Base-by-base conservation (phyloP, 2,888 invertebrate genomes). In the Eupithecia pulchellata region DNA sequence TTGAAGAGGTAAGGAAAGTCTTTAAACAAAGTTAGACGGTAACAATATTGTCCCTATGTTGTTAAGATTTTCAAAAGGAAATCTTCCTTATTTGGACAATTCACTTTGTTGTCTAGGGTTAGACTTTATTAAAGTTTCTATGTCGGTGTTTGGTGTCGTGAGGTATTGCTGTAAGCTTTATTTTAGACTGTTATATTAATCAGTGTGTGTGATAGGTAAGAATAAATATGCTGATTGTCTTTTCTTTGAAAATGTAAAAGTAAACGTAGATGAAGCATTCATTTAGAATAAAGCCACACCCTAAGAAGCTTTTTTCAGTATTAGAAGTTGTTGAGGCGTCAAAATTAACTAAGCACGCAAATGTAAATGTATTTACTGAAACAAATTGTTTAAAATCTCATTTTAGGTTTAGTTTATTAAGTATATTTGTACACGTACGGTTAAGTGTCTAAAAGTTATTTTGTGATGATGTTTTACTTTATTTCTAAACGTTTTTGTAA, bases 311-410 rank as follows among this genome's bases (percentile, higher is more conserved):
- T 83, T n/a, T 84, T 86, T 81, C 90, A 91, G 91, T 91, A 91
- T 91, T 91, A 91, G 82, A 86, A 85, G 78, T n/a, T n/a, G 82
- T 87, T 86, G 88, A 89, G 89, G 88, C 88, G 84, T 85, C 78
- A 61, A 63, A 74, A 68, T 57, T 75, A 70, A 68, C 42, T 67
- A 73, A 72, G 30, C 34, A 68, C 30, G 42, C 47, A 60, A 60
- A 30, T 62, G 29, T 63, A 61, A 47, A 63, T 55, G 47, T 64
- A 29, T 60, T 60, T 63, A 39, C 13, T 39, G 62, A 58, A 47
- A 66, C 63, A 67, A 60, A 42, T 60, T 67, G 58, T 71, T 64
- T 71, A 63, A 76, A 82, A 83, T 84, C 84, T 84, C 84, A 83
- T 80, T 80, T 78, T 79, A 79, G 72, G 75, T 74, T 80, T 78